Conservation (phyloP, 2,797 vertebrate species). For the Trematocara caparti region DNA sequence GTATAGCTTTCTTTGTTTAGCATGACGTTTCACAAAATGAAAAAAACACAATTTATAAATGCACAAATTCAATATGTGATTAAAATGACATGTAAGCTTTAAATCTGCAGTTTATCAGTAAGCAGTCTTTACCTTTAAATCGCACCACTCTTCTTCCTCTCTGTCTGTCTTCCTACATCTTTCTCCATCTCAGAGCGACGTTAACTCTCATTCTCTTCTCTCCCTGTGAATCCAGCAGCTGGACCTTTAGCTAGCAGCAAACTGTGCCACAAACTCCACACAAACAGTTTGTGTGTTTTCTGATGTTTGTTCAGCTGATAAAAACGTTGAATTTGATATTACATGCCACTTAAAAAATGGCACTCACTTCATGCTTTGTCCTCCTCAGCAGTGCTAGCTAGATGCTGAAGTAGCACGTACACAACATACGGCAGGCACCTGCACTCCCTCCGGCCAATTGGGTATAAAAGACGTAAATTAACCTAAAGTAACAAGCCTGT, state of each 20-base stretch:
- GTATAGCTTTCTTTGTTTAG: background rate
- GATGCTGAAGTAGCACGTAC: background rate
- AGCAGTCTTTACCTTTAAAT: background rate
- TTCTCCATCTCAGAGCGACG: fast-evolving
- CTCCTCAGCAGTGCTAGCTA: background rate
- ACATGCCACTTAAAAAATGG: background rate
- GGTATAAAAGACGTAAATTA: background rate
- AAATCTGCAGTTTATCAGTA: background rate
- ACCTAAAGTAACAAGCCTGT: background rate
- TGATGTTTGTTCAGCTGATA: background rate
- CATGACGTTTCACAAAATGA: background rate
- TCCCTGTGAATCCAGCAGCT: background rate
- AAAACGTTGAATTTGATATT: fast-evolving
- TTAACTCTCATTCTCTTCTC: background rate
- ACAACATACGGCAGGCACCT: fast-evolving
- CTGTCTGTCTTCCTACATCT: background rate
- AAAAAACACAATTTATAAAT: background rate
- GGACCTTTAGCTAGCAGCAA: background rate
- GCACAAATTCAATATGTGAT: background rate
- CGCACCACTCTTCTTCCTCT: background rate
- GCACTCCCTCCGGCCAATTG: background rate
- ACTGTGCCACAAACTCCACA: background rate
- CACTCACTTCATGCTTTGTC: background rate
- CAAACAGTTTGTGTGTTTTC: background rate
- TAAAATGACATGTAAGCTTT: background rate